Conservation (phyloP, 2,797 vertebrate species). For the Siniperca obscura region DNA sequence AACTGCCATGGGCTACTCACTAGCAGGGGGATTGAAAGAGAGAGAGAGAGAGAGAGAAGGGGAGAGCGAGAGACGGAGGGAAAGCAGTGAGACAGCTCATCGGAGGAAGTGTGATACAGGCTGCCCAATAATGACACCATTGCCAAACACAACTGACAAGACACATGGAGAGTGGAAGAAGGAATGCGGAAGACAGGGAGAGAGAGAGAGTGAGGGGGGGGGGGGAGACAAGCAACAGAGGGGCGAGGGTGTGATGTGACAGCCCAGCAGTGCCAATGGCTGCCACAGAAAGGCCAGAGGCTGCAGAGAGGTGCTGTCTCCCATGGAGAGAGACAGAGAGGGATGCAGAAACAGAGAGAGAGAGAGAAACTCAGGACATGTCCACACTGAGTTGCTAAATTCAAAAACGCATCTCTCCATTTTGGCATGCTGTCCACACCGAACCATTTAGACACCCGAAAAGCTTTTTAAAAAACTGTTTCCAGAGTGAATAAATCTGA, state of each 20-base stretch:
- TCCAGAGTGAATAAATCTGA: background rate
- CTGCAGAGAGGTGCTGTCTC: slow-evolving; percentile 75
- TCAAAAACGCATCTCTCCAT: slow-evolving; percentile 12
- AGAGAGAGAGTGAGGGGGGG: slow-evolving; percentile 60
- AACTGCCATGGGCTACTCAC: slow-evolving; percentile 71
- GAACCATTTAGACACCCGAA: background rate
- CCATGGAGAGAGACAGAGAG: slow-evolving; percentile 31
- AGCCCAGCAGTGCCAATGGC: slow-evolving; percentile 85
- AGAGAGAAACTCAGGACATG: slow-evolving; percentile 19
- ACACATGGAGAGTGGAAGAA: slow-evolving; percentile 76
- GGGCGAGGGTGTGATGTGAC: slow-evolving; percentile 87
- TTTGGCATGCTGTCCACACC: background rate
- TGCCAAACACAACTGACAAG: slow-evolving; percentile 83
- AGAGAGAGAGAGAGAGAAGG: slow-evolving; percentile 22
- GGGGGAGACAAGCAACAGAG: slow-evolving; percentile 79
- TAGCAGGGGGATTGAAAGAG: slow-evolving; percentile 59
- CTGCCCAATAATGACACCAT: slow-evolving; percentile 82
- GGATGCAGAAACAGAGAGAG: slow-evolving; percentile 25
- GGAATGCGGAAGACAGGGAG: slow-evolving; percentile 62
- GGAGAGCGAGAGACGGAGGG: slow-evolving; percentile 61
- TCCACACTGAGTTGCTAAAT: slow-evolving; percentile 19
- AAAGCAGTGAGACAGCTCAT: slow-evolving; percentile 78
- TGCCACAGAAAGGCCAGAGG: slow-evolving; percentile 86
- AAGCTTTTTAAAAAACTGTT: background rate
- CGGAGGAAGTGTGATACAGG: slow-evolving; percentile 78